Conservation (phyloP, 2,797 vertebrate genomes). For the Phylloscopus collybita region DNA sequence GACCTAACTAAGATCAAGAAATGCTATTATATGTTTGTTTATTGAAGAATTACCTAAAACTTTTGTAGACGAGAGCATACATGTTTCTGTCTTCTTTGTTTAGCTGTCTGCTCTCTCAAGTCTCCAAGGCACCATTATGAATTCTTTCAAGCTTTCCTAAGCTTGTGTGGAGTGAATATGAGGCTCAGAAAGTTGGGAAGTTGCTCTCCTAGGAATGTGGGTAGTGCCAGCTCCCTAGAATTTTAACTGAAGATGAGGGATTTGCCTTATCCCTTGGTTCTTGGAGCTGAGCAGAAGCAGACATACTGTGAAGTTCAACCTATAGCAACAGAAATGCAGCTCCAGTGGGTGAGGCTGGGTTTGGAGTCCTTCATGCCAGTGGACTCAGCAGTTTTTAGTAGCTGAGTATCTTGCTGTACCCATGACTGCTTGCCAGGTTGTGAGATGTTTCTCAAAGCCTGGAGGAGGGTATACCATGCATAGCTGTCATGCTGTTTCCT, state of each 20-base stretch:
- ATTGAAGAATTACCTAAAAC: background rate
- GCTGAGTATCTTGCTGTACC: background rate
- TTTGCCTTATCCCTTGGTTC: background rate
- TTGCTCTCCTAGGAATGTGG: background rate
- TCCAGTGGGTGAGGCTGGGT: background rate
- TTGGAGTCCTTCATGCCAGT: background rate
- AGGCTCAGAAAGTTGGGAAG: background rate
- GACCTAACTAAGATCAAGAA: background rate
- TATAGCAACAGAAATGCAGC: background rate
- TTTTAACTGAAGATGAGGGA: background rate
- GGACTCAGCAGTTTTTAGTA: background rate
- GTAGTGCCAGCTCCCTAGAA: background rate
- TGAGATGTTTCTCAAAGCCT: background rate
- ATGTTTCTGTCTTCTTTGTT: rapidly evolving
- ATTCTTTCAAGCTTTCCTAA: background rate
- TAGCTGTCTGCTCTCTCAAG: background rate
- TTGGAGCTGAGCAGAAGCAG: background rate
- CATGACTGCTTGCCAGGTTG: background rate
- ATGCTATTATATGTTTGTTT: background rate
- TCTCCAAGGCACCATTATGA: background rate
- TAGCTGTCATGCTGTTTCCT: background rate
- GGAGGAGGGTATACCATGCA: background rate
- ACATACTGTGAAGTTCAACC: background rate
- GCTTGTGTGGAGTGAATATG: background rate
- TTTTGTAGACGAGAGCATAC: background rate